Evolutionary conservation across 1,140 invertebrate genomes (phyloP), one percentile per base, ranked within the genome.

Genomic region (Pentalonia nigronervosa): DNA sequence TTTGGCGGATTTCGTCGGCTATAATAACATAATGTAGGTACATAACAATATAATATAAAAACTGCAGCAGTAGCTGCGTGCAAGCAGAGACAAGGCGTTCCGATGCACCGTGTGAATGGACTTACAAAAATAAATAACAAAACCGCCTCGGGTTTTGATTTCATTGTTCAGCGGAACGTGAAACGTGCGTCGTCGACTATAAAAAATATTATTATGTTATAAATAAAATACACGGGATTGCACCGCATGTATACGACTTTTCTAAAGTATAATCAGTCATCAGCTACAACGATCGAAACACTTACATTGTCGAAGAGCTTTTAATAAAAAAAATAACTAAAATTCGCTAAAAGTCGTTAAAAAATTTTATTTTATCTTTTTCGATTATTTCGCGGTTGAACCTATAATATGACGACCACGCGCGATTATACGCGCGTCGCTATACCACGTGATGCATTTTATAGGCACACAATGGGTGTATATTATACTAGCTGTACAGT

Each of bases 121-220:
- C 89, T 90, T 41, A 67, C 14, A n/a, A 60, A 90, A 90, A 90
- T 45, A 90, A 90, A 90, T 45, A 90, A 90, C 56, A 11, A 30
- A 67, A 67, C 89, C 56, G 89, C 89, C 89, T 60, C 41, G 34
- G 53, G 89, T 90, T 90, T 90, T 90, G 53, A 67, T 90, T 90
- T 90, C 89, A 90, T 90, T 90, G 89, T 90, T 90, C 89, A 11
- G 56, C n/a, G 89, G 20, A 90, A 90, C 89, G 56, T 67, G 89
- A 90, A 67, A 90, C 89, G 53, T n/a, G 53, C 89, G 53, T 90
- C 89, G 45, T 48, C 86, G 89, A 67, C 34, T 89, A 21, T 56
- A 25, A 23, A 23, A 45, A 86, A 47, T 30, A 90, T 90, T 90
- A 90, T 88, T 41, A n/a, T 83, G 23, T 41, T 83, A 36, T 83